Conservation (phyloP, 1,140 invertebrate genomes). For the Hormaphis cornu region DNA sequence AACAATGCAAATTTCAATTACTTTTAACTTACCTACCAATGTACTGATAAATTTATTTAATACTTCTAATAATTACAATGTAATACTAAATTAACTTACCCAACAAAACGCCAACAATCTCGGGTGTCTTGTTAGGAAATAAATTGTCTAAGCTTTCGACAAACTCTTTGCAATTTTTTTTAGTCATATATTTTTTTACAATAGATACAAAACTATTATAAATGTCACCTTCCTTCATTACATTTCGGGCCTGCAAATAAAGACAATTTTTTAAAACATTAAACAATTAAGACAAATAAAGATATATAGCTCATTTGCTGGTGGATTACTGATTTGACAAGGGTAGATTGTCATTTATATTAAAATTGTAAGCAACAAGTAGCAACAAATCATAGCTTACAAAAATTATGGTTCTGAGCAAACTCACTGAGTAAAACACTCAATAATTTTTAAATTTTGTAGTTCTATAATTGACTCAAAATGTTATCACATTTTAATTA, state of each 20-base stretch:
- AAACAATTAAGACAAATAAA: too few relatives aligned
- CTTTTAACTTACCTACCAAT: background rate
- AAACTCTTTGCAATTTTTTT: slow-evolving; percentile 3
- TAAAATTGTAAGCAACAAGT: too few relatives aligned
- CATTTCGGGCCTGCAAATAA: background rate
- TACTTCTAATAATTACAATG: too few relatives aligned
- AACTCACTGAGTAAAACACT: too few relatives aligned
- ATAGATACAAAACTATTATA: background rate
- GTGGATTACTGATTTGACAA: too few relatives aligned
- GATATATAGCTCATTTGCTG: too few relatives aligned
- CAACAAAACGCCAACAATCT: background rate
- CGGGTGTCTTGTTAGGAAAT: background rate
- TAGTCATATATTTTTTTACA: background rate
- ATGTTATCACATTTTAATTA: too few relatives aligned
- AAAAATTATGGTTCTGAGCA: too few relatives aligned
- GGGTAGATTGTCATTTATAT: too few relatives aligned
- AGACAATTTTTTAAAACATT: too few relatives aligned
- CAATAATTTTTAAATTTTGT: too few relatives aligned
- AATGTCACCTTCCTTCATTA: background rate
- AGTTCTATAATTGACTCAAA: too few relatives aligned
- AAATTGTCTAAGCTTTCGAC: slow-evolving; percentile 1
- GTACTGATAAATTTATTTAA: background rate
- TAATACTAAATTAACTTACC: background rate
- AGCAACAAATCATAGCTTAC: background rate
- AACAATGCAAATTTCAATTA: background rate